Conservation (phyloP, 2,888 invertebrate species). For the Neoascia interrupta region DNA sequence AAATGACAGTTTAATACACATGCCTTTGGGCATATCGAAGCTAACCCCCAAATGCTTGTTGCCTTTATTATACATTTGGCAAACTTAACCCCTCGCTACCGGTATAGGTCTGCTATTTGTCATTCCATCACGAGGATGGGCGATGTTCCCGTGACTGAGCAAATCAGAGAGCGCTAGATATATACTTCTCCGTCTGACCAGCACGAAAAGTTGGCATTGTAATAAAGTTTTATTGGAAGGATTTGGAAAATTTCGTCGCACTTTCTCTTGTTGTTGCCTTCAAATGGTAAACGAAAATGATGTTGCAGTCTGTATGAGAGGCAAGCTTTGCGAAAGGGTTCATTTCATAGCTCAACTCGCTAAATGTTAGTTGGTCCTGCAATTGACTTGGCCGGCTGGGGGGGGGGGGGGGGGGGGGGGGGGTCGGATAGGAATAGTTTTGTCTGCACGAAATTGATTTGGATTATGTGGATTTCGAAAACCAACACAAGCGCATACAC, state of each 20-base stretch:
- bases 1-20: constrained; percentile 49
- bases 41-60: constrained; percentile 11
- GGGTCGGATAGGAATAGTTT: constrained; percentile 41
- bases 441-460: constrained; percentile 67
- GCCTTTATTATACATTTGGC: constrained; percentile 33
- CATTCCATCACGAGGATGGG: constrained; percentile 50
- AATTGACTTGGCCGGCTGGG: constrained; percentile 53
- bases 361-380: constrained; percentile 65
- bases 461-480: constrained; percentile 53
- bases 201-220: constrained; percentile 66
- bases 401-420: background rate
- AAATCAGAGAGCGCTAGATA: no score
- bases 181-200: constrained; percentile 4
- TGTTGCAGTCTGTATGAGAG: constrained; percentile 52
- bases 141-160: background rate
- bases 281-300: constrained; percentile 62
- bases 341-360: constrained; percentile 62
- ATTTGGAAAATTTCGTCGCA: constrained; percentile 61
- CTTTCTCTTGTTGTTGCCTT: constrained; percentile 25
- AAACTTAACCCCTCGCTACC: constrained; percentile 33
- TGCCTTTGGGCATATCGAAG: constrained; percentile 22
- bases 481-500: background rate
- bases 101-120: constrained; percentile 2
- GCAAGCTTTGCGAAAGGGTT: constrained; percentile 26
- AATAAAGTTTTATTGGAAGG: constrained; percentile 69